phyloP scores from a whole-genome alignment of 2,113 vertebrate species.

The Dasyurus viverrinus region DNA sequence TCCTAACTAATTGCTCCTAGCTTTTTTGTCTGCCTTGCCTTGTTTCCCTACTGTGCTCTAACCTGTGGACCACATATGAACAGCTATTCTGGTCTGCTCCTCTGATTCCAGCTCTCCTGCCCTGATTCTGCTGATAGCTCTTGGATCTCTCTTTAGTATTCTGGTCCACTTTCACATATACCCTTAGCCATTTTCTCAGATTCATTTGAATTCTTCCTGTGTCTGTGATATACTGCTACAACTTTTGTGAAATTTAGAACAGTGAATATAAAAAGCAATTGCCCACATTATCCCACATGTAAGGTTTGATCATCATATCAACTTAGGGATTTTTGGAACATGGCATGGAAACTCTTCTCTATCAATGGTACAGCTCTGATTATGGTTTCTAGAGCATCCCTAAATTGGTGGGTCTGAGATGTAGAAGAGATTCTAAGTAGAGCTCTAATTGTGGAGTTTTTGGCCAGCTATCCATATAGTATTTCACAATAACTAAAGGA shows the following conservation, averaged over 20 bases:
- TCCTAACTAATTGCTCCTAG: background rate
- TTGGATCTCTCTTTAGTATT: background rate
- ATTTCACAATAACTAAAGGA: background rate
- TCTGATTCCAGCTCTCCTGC: background rate
- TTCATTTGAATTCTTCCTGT: background rate
- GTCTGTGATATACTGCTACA: background rate
- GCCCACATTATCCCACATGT: background rate
- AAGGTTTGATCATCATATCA: background rate
- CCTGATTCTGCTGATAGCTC: conserved; percentile 13
- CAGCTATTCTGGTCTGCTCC: background rate
- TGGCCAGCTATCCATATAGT: background rate
- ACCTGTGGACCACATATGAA: background rate
- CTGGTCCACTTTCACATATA: background rate
- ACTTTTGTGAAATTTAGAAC: background rate
- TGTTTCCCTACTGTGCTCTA: background rate
- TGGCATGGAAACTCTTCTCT: conserved; percentile 11
- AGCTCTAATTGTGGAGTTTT: background rate
- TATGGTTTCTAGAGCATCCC: background rate
- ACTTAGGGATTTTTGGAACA: conserved; percentile 15
- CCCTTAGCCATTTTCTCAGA: background rate
- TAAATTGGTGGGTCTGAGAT: background rate
- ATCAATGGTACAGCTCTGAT: background rate
- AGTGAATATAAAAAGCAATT: background rate
- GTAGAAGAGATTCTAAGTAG: background rate
- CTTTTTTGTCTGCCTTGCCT: background rate